Base-by-base conservation (phyloP, 2,888 invertebrate genomes). In the Protophormia terraenovae region DNA sequence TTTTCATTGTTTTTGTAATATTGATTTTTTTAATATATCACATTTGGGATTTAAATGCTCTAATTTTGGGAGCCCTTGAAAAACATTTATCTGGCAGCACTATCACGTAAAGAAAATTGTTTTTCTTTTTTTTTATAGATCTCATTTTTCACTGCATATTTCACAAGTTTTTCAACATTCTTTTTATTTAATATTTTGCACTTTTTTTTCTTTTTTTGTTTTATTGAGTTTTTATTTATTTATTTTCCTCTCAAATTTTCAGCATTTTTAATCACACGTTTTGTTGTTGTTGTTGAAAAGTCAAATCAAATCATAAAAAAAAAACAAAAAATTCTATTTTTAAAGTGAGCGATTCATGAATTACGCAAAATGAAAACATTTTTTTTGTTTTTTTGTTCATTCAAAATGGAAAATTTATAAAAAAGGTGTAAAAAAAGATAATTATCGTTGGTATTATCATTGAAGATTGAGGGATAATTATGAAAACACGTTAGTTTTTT, bases 291-390 rank as follows among this genome's bases (percentile, higher is more conserved):
- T 88, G 88, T 88, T 87, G 87, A 88, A 90, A 88, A 89, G 89
- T 88, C 89, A 86, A 88, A 88, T 88, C 83, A 87, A 78, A 86
- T 88, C 88, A 88, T 89, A 87, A 88, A 89, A 88, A 79, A 80
- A 71, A 19, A 24, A 58, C 5, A 78, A 72, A n/a, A n/a, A 87
- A 89, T 87, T 90, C 90, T 91, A 90, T 91, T 91, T 91, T 88
- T 91, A 91, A 89, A 89, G 79, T 80, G 80, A 84, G 87, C 84
- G 80, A 88, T 88, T 88, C 88, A 91, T 88, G 89, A 91, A 91
- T 91, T 91, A 91, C 90, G 91, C 91, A 91, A 91, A 91, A 89
- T 89, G 86, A 80, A 89, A 89, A 90, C 89, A 47, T 55, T 71
- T 19, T 62, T 50, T 38, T n/a, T n/a, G n/a, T n/a, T n/a, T 38